phyloP scores from a whole-genome alignment of 2,797 vertebrate genomes.

The Glyptemys insculpta region DNA sequence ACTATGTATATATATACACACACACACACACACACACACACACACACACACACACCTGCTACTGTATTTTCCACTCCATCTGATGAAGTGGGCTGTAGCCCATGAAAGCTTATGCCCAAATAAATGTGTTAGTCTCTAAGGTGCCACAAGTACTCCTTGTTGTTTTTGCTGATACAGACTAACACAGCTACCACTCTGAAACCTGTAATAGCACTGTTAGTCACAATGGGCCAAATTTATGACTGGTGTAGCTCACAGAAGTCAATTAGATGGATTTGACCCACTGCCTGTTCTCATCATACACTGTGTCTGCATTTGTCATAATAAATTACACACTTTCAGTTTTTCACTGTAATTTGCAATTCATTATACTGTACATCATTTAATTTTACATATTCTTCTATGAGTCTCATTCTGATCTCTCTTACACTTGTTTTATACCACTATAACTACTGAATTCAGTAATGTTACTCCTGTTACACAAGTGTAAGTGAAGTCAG shows the following conservation, averaged over 20 bases:
- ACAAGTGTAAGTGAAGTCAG: not conserved
- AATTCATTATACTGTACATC: not conserved
- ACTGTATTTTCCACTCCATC: too few relatives aligned
- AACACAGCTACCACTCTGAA: too few relatives aligned
- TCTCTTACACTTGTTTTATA: not conserved
- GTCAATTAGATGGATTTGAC: not conserved
- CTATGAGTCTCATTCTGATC: not conserved
- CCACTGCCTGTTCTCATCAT: not conserved
- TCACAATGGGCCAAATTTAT: not conserved
- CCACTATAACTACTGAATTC: not conserved
- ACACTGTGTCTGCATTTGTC: not conserved
- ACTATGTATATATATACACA: too few relatives aligned
- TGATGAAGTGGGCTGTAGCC: too few relatives aligned
- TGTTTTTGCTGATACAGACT: too few relatives aligned
- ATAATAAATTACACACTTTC: not conserved
- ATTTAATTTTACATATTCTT: not conserved
- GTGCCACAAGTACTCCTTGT: too few relatives aligned
- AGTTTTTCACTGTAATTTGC: not conserved
- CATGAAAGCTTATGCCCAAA: too few relatives aligned
- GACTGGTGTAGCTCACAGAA: not conserved
- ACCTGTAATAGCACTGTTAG: not conserved
- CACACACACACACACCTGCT: too few relatives aligned
- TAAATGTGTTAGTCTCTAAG: too few relatives aligned
- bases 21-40: too few relatives aligned
- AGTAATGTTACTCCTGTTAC: not conserved